A percentile compares a stretch with the other conserved stretches of the same genome.
Conservation (phyloP, 2,888 invertebrate genomes). For the Stenodera caucasica region DNA sequence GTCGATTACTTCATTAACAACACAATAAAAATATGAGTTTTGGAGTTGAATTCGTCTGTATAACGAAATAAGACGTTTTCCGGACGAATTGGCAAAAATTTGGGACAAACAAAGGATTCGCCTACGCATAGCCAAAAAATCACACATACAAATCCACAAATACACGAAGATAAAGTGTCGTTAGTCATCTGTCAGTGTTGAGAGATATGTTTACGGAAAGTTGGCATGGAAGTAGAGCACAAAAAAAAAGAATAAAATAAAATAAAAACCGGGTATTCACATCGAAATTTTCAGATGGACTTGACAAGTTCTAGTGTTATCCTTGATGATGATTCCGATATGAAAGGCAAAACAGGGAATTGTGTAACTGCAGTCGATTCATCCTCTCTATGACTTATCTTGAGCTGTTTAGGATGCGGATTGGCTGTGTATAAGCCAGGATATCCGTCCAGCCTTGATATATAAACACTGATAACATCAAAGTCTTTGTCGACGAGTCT, state of each 20-base stretch:
- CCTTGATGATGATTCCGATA: neutral
- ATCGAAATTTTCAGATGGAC: neutral
- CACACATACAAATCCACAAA: neutral
- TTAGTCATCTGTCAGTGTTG: conserved; percentile 32
- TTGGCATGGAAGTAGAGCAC: conserved; percentile 20
- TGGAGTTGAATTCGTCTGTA: no score
- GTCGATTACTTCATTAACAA: conserved; percentile 3
- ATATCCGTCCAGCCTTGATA: neutral
- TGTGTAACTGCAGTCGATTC: no score
- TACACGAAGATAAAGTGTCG: conserved; percentile 26
- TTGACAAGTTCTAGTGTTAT: neutral
- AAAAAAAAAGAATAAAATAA: neutral
- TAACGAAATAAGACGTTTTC: no score
- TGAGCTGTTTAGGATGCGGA: neutral
- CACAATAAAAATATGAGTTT: no score
- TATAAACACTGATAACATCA: neutral
- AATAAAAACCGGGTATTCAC: neutral
- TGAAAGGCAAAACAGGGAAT: neutral
- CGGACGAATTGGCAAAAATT: no score
- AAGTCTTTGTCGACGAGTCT: neutral
- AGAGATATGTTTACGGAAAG: conserved; percentile 35
- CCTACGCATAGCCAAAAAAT: neutral
- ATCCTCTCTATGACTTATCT: conserved; percentile 1
- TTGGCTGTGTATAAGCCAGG: neutral
- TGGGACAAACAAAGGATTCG: neutral